Percentiles rank a stretch among this genome's conserved stretches.
phyloP scores from a whole-genome alignment of 2,888 invertebrate genomes.

The Agrilus mali region DNA sequence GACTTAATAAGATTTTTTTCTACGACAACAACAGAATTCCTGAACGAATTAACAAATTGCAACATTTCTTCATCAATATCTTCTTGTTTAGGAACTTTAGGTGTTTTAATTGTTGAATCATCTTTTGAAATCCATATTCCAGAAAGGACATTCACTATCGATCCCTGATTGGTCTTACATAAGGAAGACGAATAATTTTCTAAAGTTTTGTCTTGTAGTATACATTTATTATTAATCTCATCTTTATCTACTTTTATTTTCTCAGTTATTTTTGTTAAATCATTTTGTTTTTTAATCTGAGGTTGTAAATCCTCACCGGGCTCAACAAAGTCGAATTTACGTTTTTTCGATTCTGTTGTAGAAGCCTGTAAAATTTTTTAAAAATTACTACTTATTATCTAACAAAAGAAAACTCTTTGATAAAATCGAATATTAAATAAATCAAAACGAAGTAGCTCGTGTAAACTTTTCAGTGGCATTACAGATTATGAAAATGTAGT shows the following conservation, averaged over 20 bases:
- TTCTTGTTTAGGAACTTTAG: conserved; percentile 6
- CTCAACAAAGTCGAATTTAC: too few relatives aligned
- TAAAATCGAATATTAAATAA: too few relatives aligned
- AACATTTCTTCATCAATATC: conserved; percentile 13
- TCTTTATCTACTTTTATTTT: not conserved
- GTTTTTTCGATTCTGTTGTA: too few relatives aligned
- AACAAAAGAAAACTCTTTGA: too few relatives aligned
- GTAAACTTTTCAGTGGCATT: too few relatives aligned
- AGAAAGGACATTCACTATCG: not conserved
- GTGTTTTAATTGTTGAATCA: too few relatives aligned
- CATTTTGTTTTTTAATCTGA: not conserved
- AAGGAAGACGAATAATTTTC: not conserved
- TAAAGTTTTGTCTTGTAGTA: not conserved
- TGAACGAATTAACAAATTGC: conserved; percentile 18
- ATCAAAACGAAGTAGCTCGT: too few relatives aligned
- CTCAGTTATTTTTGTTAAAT: not conserved
- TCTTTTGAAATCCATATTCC: conserved; percentile 10
- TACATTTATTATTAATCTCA: not conserved
- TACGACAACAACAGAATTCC: conserved; percentile 17
- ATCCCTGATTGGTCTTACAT: too few relatives aligned
- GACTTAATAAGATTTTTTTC: conserved; percentile 8
- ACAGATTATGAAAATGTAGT: too few relatives aligned
- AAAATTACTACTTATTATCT: too few relatives aligned
- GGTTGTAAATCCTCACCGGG: too few relatives aligned
- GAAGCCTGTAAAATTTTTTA: too few relatives aligned